Evolutionary conservation across 2,888 invertebrate genomes (phyloP), one percentile per base, ranked within the genome.

Genomic region (Agonopterix subpropinquella): DNA sequence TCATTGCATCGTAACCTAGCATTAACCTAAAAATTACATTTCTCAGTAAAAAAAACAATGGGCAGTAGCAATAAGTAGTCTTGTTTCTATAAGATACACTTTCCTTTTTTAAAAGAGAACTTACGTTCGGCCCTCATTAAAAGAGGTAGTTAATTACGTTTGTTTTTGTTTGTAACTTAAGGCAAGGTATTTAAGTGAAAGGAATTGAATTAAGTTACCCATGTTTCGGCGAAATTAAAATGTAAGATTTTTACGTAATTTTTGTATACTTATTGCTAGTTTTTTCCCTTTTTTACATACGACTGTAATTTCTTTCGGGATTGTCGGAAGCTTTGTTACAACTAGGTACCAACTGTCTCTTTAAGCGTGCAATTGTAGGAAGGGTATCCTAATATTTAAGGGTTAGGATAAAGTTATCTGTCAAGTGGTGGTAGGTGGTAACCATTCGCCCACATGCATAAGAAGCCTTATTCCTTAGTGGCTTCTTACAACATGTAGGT

Each of bases 31-130:
- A 37, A 46, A 43, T 49, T 49, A 37, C 39, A 11, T 44, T 45
- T 49, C 49, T 45, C 41, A 45, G 36, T 15, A 41, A 35, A 42
- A 13, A 36, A 49, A 36, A 49, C 49, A 49, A 45, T 49, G 36
- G 43, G 8, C 36, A 37, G 28, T 49, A 39, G 11, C 8, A 8
- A 41, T 42, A 41, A 42, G 35, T 36, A 36, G 36, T 9, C 43
- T 45, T 43, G 36, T 43, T 43, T 44, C 36, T 36, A 41, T n/a
- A 28, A 28, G 5, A 41, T 41, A 43, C 37, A 49, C 49, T 49
- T 49, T 49, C 49, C 49, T 41, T 49, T 49, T 46, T 43, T 37
- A 45, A 44, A 15, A 44, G n/a, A 44, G n/a, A 44, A 48, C 43
- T 37, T 10, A 13, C 18, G 35, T 11, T 41, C 11, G 10, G 28